phyloP scores from a whole-genome alignment of 2,888 invertebrate species.

The Falcaria lacertinaria region DNA sequence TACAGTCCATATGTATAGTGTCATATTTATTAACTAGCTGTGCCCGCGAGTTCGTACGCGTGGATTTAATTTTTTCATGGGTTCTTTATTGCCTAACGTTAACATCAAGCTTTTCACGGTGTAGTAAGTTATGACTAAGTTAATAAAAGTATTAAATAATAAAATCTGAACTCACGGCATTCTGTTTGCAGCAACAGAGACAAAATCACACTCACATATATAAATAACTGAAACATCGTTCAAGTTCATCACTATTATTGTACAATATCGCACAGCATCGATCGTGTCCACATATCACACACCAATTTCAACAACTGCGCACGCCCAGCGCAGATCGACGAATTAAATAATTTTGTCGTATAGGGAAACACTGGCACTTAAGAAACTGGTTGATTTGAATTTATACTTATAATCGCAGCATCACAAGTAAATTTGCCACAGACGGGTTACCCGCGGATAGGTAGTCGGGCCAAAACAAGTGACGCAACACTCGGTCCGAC shows the following conservation, averaged over 20 bases:
- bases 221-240: conserved; percentile 25
- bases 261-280: conserved; percentile 13
- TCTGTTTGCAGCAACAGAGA: conserved; percentile 25
- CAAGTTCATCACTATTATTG: conserved; percentile 17
- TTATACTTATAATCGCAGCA: conserved; percentile 1
- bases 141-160: conserved; percentile 10
- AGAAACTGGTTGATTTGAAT: not conserved
- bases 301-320: conserved; percentile 2
- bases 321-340: not conserved
- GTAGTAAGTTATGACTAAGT: conserved; percentile 10
- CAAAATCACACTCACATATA: conserved; percentile 15
- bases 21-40: too few relatives aligned
- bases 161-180: conserved; percentile 34
- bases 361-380: not conserved
- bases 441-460: conserved; percentile 10
- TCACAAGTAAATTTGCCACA: conserved; percentile 1
- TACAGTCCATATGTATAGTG: too few relatives aligned
- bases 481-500: conserved; percentile 4
- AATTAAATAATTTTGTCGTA: not conserved
- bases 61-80: too few relatives aligned
- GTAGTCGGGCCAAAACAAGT: conserved; percentile 7
- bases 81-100: too few relatives aligned
- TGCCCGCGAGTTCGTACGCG: too few relatives aligned
- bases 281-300: conserved; percentile 23
- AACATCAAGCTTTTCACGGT: too few relatives aligned